A percentile compares a stretch with the other conserved stretches of the same genome.
Conservation (phyloP, 2,113 vertebrate genomes). For the Lagopus leucura region DNA sequence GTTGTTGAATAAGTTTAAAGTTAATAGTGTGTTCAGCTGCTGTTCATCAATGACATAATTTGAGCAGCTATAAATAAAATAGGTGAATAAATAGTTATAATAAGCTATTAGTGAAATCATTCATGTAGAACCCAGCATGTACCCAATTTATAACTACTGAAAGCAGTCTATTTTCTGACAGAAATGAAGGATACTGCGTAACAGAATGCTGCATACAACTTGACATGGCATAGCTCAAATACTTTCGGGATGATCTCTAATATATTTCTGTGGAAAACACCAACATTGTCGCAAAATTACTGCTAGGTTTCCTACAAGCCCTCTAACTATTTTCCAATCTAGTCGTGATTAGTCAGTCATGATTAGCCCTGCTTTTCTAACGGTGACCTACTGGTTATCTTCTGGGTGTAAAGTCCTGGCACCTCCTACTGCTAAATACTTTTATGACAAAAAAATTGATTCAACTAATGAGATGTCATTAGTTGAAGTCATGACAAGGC, state of each 20-base stretch:
- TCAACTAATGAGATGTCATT: not conserved
- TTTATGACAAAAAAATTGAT: not conserved
- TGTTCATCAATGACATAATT: not conserved
- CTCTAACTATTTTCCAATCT: not conserved
- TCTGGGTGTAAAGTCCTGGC: not conserved
- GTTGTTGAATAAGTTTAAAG: constrained; percentile 21
- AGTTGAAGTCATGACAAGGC: not conserved
- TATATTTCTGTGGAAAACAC: not conserved
- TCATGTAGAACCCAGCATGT: not conserved
- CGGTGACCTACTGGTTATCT: not conserved
- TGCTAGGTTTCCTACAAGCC: not conserved
- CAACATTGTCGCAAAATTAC: not conserved
- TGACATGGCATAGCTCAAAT: not conserved
- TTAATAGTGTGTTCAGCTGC: not conserved
- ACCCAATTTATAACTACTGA: not conserved
- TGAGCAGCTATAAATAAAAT: not conserved
- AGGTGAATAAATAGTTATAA: not conserved
- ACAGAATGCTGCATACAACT: not conserved
- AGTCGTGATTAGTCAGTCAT: not conserved
- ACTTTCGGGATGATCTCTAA: not conserved
- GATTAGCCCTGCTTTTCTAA: not conserved
- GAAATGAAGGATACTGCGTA: not conserved
- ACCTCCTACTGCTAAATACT: not conserved
- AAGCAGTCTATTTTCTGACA: not conserved
- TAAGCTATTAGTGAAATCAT: not conserved